Percentiles rank a stretch among this genome's conserved stretches.
Conservation (phyloP, 2,888 invertebrate genomes). For the Eristalis intricaria region DNA sequence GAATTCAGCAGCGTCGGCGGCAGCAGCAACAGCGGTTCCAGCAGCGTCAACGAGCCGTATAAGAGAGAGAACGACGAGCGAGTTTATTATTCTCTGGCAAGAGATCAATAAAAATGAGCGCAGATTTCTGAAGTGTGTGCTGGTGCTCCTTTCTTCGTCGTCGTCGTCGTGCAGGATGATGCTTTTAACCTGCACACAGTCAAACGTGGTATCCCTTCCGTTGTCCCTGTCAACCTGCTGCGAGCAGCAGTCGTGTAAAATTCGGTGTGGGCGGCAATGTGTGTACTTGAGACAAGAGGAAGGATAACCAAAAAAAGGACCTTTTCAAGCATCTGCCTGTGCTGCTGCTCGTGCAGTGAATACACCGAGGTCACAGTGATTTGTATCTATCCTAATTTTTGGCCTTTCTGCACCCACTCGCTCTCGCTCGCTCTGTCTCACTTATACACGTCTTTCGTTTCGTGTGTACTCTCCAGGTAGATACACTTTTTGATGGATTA, state of each 20-base stretch:
- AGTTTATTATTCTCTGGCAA: constrained; percentile 51
- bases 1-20: constrained; percentile 58
- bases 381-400: constrained; percentile 71
- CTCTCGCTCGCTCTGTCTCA: neutral
- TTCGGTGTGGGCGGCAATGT: constrained; percentile 58
- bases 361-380: constrained; percentile 66
- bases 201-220: neutral
- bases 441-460: neutral
- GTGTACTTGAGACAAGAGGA: constrained; percentile 64
- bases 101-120: constrained; percentile 70
- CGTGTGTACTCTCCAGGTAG: constrained; percentile 56
- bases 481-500: constrained; percentile 55
- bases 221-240: constrained; percentile 54
- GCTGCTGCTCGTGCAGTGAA: constrained; percentile 35
- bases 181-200: neutral
- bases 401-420: constrained; percentile 48
- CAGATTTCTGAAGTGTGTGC: constrained; percentile 52
- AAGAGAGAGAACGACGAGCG: constrained; percentile 43
- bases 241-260: constrained; percentile 13
- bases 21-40: neutral
- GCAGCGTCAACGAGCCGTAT: neutral
- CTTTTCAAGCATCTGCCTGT: constrained; percentile 59
- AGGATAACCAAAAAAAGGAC: constrained; percentile 60
- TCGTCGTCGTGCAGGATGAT: neutral
- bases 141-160: constrained; percentile 14